A percentile compares a stretch with the other conserved stretches of the same genome.
These are phyloP conservation scores for Iguana delicatissima DNA, from an alignment of 2,797 vertebrate genomes.

Conservation along the genomic window DNA sequence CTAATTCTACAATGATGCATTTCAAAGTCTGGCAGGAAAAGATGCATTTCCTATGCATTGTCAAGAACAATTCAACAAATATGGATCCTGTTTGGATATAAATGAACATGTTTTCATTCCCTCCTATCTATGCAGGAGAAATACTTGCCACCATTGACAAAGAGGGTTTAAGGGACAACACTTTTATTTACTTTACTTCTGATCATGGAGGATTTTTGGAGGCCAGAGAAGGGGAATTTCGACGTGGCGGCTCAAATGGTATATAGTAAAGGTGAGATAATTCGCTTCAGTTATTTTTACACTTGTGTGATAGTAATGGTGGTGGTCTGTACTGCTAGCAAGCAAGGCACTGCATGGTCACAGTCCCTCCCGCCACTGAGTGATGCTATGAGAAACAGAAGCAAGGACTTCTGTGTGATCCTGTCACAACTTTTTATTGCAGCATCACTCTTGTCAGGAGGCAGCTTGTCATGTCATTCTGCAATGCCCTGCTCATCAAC, in stretches of 20 bases:
- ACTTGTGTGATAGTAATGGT: no score
- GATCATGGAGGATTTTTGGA: slow-evolving; percentile 89
- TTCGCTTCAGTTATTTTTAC: background rate
- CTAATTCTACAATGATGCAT: background rate
- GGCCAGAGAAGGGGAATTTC: slow-evolving; percentile 62
- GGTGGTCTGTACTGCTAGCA: no score
- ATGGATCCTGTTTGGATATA: background rate
- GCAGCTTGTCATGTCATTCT: no score
- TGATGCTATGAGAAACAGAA: no score
- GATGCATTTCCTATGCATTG: background rate
- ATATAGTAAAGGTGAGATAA: slow-evolving; percentile 87
- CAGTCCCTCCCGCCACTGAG: no score
- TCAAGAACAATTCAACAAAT: background rate
- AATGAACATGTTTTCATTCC: accelerated
- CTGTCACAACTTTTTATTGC: no score
- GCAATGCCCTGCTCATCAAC: no score
- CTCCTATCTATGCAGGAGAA: slow-evolving; percentile 77
- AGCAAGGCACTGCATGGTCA: no score
- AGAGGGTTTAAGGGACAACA: slow-evolving; percentile 82
- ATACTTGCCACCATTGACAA: slow-evolving; percentile 83
- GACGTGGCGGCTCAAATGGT: slow-evolving; percentile 88
- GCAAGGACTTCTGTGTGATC: no score
- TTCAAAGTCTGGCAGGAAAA: background rate
- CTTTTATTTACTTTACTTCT: slow-evolving; percentile 90
- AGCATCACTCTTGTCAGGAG: no score